Evolutionary conservation across 2,113 vertebrate genomes (phyloP), one percentile per base, ranked within the genome.

Genomic region (Crocuta crocuta): DNA sequence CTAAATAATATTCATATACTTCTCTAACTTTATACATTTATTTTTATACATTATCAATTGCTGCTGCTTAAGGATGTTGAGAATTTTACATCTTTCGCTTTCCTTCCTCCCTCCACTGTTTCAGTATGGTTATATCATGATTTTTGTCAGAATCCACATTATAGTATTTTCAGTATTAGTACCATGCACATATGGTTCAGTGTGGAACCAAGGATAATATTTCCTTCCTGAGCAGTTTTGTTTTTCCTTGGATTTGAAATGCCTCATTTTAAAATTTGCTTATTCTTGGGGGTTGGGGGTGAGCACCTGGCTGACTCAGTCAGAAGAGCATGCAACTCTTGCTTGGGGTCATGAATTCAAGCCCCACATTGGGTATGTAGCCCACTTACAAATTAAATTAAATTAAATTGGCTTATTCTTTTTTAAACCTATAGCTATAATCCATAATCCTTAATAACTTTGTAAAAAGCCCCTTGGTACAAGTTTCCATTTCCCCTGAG

Each of bases 161-260:
- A 31, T 4, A n/a, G 16, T 86, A 79, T 88, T 84, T 96, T 70
- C 24, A 89, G 50, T 71, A 80, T 84, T 96, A 74, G 39, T 89
- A 50, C 35, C 33, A 0, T 85, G 33, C 16, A 82, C 66, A 23
- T 65, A 50, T 26, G 8, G 8, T 65, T 87, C 71, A 66, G n/a
- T 66, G 50, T 89, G 39, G 35, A 94, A 31, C 83, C 84, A 89
- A 85, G 8, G 53, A 70, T 81, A 63, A 70, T 24, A 81, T 91
- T 93, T 95, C 39, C 78, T 91, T 92, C 79, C 65, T 89, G 45
- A 94, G 35, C 12, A 26, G 31, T 66, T 86, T 94, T 45, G 23
- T 84, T 91, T 95, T 94, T 76, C 39, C 21, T 70, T 4, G 4
- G 33, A 26, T 94, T 85, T 90, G 6, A 95, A 96, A 73, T 96